Conservation (phyloP, 2,113 vertebrate genomes). For the Phrynocephalus versicolor region DNA sequence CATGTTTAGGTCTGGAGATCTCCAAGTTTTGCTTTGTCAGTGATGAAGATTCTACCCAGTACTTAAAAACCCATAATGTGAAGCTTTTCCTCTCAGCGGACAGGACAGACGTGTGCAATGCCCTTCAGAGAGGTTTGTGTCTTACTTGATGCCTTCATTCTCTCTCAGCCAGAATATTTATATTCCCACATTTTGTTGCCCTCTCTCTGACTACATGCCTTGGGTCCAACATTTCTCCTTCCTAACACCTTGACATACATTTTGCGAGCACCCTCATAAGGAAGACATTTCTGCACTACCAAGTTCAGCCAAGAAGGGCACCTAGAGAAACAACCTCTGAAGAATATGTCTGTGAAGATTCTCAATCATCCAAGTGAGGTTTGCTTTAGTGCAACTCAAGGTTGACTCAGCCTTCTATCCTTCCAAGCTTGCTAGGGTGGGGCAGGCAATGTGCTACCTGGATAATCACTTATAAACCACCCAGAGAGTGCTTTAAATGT, state of each 20-base stretch:
- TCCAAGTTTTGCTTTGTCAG: constrained; percentile 81
- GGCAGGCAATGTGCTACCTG: no score
- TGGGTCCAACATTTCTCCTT: background rate
- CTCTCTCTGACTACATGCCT: background rate
- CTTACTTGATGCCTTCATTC: accelerated
- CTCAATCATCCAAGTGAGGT: no score
- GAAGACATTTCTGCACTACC: background rate
- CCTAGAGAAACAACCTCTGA: background rate
- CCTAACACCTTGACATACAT: background rate
- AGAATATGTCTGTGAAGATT: no score
- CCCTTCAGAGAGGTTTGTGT: constrained; percentile 64
- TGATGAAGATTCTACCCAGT: constrained; percentile 71
- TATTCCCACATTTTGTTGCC: background rate
- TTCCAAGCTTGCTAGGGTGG: no score
- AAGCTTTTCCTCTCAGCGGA: constrained; percentile 82
- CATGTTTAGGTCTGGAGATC: constrained; percentile 77
- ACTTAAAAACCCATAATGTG: constrained; percentile 72
- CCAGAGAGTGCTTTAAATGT: no score
- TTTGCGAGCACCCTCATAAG: background rate
- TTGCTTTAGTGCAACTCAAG: no score
- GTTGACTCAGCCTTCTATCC: no score
- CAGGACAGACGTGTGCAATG: constrained; percentile 68
- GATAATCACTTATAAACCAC: no score
- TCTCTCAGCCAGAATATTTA: background rate
- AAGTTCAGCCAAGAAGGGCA: background rate